Conservation (phyloP, 2,113 vertebrate species). For the Prochilodus magdalenae region DNA sequence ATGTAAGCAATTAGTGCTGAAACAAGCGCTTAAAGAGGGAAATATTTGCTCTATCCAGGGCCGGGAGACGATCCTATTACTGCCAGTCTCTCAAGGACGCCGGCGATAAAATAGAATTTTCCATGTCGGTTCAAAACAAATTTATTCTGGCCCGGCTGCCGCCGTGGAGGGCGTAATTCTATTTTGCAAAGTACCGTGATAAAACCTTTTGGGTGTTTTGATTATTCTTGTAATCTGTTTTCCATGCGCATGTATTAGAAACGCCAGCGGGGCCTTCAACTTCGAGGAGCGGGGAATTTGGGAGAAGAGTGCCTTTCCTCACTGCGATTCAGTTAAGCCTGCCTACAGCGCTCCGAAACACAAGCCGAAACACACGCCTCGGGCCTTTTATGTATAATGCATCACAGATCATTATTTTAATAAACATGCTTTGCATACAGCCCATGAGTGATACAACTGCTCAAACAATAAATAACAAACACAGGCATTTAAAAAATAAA, state of each 20-base stretch:
- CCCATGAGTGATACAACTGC: conserved; percentile 52
- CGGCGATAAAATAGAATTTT: conserved; percentile 36
- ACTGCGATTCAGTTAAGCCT: conserved; percentile 40
- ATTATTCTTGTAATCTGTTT: conserved; percentile 51
- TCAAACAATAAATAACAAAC: conserved; percentile 57
- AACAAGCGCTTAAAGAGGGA: conserved; percentile 40
- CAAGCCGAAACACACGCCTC: conserved; percentile 61
- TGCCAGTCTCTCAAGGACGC: conserved; percentile 43
- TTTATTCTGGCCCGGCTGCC: conserved; percentile 33
- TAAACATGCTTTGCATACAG: conserved; percentile 61
- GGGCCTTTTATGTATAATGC: conserved; percentile 69
- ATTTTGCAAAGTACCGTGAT: conserved; percentile 28
- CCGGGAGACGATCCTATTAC: conserved; percentile 56
- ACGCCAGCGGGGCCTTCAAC: conserved; percentile 16
- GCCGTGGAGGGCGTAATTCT: conserved; percentile 36
- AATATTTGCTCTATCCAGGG: conserved; percentile 58
- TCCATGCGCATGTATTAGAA: conserved; percentile 38
- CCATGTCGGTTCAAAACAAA: conserved; percentile 50
- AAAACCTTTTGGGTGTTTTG: conserved; percentile 33
- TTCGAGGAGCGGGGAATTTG: conserved; percentile 46
- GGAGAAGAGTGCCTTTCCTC: conserved; percentile 53
- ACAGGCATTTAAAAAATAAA: too few species aligned
- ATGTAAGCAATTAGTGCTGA: conserved; percentile 61
- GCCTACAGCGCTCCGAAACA: conserved; percentile 55
- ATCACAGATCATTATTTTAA: conserved; percentile 67